Evolutionary conservation across 2,797 vertebrate genomes (phyloP).

Genomic region (Oreortyx pictus): DNA sequence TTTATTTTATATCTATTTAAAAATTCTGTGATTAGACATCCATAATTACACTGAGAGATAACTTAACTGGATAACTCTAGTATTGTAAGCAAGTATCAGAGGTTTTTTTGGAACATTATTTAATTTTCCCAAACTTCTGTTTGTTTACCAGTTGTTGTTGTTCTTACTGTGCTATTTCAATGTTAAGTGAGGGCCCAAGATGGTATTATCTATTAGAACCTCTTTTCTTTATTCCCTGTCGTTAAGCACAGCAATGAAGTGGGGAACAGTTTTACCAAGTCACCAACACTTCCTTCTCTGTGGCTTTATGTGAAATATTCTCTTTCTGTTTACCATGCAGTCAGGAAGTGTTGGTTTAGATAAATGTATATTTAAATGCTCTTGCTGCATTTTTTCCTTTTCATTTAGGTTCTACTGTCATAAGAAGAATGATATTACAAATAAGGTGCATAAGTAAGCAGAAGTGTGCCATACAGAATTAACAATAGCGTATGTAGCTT

Average conservation of each 20-base stretch:
- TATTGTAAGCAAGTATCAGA: background rate
- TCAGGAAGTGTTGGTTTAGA: background rate
- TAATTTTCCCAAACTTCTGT: background rate
- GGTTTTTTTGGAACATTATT: background rate
- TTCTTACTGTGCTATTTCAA: background rate
- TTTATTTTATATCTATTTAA: conserved; percentile 39
- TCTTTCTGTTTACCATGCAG: fast-evolving
- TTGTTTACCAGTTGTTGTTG: background rate
- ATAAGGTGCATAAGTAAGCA: background rate
- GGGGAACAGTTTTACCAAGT: background rate
- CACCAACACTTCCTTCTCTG: background rate
- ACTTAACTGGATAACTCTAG: background rate
- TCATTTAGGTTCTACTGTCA: background rate
- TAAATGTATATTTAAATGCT: background rate
- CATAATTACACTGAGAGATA: conserved; percentile 8
- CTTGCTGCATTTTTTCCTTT: background rate
- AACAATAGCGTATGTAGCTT: background rate
- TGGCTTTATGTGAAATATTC: background rate
- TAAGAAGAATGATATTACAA: background rate
- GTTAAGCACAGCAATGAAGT: background rate
- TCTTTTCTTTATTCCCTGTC: background rate
- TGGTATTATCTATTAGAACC: background rate
- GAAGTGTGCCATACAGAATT: background rate
- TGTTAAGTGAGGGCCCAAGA: background rate
- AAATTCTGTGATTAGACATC: conserved; percentile 20